Evolutionary conservation across 2,888 invertebrate species (phyloP).

Genomic region (Metalampra italica): DNA sequence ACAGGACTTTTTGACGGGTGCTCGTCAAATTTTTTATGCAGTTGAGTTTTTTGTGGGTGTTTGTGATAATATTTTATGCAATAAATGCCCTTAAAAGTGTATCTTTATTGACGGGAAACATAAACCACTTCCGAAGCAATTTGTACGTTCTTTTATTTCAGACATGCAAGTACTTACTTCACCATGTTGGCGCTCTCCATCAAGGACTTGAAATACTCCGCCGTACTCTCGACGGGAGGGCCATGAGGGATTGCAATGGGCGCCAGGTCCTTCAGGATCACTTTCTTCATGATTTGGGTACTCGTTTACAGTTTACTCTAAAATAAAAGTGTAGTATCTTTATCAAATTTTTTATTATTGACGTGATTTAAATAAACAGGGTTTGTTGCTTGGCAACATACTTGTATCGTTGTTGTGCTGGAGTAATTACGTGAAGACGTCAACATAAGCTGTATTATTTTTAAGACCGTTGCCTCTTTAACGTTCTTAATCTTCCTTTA

Average conservation of each 20-base stretch:
- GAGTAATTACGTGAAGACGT: too few species aligned
- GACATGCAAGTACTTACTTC: constrained; percentile 64
- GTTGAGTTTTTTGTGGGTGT: too few species aligned
- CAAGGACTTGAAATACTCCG: constrained; percentile 75
- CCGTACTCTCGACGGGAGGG: constrained; percentile 68
- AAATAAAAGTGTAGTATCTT: not conserved
- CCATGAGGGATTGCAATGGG: constrained; percentile 72
- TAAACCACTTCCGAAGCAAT: too few species aligned
- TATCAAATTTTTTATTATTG: not conserved
- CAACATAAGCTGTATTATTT: too few species aligned
- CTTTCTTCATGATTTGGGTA: constrained; percentile 7
- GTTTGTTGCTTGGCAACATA: constrained; percentile 20
- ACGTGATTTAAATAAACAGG: constrained; percentile 8
- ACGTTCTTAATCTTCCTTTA: too few species aligned
- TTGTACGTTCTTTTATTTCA: too few species aligned
- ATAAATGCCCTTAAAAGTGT: too few species aligned
- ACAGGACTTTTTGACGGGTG: too few species aligned
- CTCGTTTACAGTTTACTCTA: not conserved
- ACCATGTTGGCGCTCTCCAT: constrained; percentile 67
- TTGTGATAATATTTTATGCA: too few species aligned
- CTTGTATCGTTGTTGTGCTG: not conserved
- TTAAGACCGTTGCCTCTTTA: too few species aligned
- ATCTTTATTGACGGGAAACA: too few species aligned
- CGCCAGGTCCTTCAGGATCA: constrained; percentile 54
- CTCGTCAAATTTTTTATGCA: too few species aligned